Evolutionary conservation across 2,797 vertebrate species (phyloP).

Genomic region (Lates japonicus): DNA sequence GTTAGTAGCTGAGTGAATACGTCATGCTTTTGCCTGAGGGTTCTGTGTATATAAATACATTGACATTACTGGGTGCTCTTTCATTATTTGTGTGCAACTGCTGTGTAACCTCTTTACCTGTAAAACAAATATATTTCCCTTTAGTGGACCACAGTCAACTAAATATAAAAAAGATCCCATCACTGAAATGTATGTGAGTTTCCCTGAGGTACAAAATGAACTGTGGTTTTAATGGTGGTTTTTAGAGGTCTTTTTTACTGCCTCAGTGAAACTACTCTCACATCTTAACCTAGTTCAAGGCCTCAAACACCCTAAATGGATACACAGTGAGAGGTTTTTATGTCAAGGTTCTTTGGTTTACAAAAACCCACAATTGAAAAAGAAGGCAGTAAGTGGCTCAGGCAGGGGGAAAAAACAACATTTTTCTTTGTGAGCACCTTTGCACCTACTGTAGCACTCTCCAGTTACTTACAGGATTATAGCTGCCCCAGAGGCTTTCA

Average conservation of each 20-base stretch:
- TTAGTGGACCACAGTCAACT: neutral
- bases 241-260: neutral
- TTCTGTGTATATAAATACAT: neutral
- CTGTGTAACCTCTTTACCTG: neutral
- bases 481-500: slow-evolving; percentile 5
- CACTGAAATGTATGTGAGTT: slow-evolving; percentile 4
- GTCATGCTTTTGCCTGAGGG: slow-evolving; percentile 12
- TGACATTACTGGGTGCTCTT: neutral
- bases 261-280: neutral
- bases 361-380: neutral
- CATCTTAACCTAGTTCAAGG: neutral
- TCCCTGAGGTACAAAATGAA: slow-evolving; percentile 62
- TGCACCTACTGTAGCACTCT: slow-evolving; percentile 26
- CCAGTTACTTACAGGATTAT: slow-evolving; percentile 15
- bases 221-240: neutral
- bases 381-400: slow-evolving; percentile 18
- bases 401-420: slow-evolving; percentile 34
- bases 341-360: slow-evolving; percentile 7
- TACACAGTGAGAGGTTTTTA: neutral
- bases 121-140: neutral
- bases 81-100: neutral
- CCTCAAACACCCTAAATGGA: neutral
- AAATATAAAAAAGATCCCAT: neutral
- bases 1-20: neutral
- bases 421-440: neutral